Base-by-base conservation (phyloP, 2,888 invertebrate genomes). In the Perdita meconis region DNA sequence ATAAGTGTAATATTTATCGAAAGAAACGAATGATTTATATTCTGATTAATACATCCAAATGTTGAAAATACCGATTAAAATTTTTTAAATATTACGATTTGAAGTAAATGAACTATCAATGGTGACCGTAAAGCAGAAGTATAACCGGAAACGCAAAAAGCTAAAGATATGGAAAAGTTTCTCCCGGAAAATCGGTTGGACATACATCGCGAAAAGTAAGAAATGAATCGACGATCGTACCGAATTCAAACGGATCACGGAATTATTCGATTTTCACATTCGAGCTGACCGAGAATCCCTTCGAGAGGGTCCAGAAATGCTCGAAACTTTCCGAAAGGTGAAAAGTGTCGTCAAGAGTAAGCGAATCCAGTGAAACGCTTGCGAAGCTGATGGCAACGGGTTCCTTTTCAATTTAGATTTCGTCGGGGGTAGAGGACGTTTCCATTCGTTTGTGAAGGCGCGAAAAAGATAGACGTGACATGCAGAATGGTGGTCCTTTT, bases 381-480 rank as follows among this genome's bases (percentile, higher is more conserved):
- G 13, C 56, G 34, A 40, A 34, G 36, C 26, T 36, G 19, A 30
- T 22, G 38, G 22, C 26, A 12, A 19, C 22, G 34, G 26, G 42
- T 59, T n/a, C 51, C 47, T 56, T 55, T 59, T 51, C 64, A 36
- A 78, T 64, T 68, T 72, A 60, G 50, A 77, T 64, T 68, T 64
- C 50, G 19, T n/a, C 30, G 55, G 5, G 19, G 26, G n/a, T n/a
- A n/a, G n/a, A n/a, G n/a, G 22, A 47, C 24, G 26, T 47, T 30
- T 13, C 26, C 16, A 19, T 16, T 34, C 51, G 38, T 10, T 47
- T 56, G 50, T 38, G 16, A 55, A 42, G 55, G 47, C 34, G 67
- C 34, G 55, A 40, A 34, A n/a, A 72, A 56, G 77, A 72, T 64
- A 65, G 77, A 77, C 68, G 64, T 26, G 77, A 77, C 79, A 68